Evolutionary conservation across 2,797 vertebrate genomes (phyloP).

Genomic region (Jordanella pulchra): DNA sequence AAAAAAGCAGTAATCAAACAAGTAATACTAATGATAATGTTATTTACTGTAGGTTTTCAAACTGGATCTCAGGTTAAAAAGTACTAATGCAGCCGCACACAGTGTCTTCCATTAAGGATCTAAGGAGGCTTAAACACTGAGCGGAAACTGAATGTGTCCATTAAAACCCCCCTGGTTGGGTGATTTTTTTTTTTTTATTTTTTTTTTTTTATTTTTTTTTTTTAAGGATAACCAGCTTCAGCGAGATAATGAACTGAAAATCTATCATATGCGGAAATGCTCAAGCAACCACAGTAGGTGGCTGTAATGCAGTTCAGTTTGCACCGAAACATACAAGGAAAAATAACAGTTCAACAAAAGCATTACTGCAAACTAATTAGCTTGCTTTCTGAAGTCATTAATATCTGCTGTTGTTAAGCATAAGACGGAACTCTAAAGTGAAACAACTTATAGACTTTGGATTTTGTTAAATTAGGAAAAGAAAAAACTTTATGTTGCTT

Average conservation of each 20-base stretch:
- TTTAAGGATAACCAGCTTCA: background rate
- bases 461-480: background rate
- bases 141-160: background rate
- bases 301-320: background rate
- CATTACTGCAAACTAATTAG: background rate
- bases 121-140: too few relatives aligned
- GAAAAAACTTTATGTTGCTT: background rate
- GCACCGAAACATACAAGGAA: background rate
- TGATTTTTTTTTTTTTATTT: background rate
- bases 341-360: background rate
- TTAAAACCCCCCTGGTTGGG: background rate
- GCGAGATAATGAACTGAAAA: background rate
- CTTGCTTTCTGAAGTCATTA: background rate
- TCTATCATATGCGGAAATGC: background rate
- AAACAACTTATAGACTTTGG: background rate
- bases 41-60: background rate
- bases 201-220: background rate
- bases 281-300: background rate
- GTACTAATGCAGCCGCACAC: background rate
- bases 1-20: background rate
- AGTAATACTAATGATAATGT: background rate
- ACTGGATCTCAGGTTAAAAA: background rate
- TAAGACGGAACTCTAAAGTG: background rate
- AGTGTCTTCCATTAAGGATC: too few relatives aligned
- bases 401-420: background rate